phyloP scores from a whole-genome alignment of 2,797 vertebrate species.

The Remorina albescens region DNA sequence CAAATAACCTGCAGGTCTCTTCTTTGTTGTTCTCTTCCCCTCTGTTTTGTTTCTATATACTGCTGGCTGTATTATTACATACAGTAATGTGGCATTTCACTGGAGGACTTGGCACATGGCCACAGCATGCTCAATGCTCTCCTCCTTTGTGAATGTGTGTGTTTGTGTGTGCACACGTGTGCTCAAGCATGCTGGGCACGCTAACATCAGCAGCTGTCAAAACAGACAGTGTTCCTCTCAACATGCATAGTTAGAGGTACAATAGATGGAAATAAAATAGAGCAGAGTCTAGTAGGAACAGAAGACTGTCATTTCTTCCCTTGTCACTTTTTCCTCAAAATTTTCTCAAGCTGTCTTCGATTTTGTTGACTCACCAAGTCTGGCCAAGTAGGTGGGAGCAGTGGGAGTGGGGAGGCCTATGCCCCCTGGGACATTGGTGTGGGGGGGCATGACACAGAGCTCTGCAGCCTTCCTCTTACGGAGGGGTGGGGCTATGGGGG shows the following conservation, averaged over 20 bases:
- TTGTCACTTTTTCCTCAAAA: background rate
- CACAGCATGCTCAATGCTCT: constrained; percentile 50
- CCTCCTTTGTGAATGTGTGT: constrained; percentile 37
- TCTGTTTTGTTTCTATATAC: constrained; percentile 32
- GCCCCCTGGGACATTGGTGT: constrained; percentile 71
- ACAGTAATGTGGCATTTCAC: constrained; percentile 69
- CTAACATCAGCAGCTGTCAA: constrained; percentile 76
- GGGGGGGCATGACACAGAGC: constrained; percentile 77
- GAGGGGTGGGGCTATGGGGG: constrained; percentile 51
- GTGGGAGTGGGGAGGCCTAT: constrained; percentile 47
- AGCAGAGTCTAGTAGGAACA: constrained; percentile 28
- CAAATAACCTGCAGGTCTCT: constrained; percentile 39
- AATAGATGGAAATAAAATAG: constrained; percentile 40
- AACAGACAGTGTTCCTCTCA: constrained; percentile 59
- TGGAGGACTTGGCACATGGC: constrained; percentile 58
- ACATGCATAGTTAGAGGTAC: constrained; percentile 37
- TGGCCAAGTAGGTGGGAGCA: constrained; percentile 55
- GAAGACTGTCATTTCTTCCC: background rate
- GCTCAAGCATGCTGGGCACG: constrained; percentile 47
- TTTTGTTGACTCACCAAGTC: constrained; percentile 76
- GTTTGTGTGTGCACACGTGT: constrained; percentile 33
- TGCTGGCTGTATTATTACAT: constrained; percentile 48
- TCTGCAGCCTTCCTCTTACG: constrained; percentile 72
- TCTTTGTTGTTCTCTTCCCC: constrained; percentile 10
- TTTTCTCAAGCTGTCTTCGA: background rate